Evolutionary conservation across 2,888 invertebrate species (phyloP), one percentile per base, ranked within the genome.

Genomic region (Andrena minutula): DNA sequence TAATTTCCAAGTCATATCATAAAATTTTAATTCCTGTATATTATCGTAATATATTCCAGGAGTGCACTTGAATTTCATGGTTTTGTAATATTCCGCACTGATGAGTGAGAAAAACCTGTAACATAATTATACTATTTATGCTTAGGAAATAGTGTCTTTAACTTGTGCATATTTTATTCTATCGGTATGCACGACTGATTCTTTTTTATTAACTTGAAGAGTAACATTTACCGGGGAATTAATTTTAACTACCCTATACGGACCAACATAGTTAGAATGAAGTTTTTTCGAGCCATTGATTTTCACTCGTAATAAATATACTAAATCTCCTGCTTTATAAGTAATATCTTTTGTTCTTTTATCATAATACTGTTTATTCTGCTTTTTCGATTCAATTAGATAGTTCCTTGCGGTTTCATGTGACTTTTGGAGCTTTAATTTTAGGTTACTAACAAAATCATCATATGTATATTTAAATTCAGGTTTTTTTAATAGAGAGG

Each of bases 221-320:
- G 83, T 83, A n/a, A 78, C 81, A 60, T 89, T 82, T 28, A 82
- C 79, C 78, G 79, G 82, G n/a, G 74, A 81, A 63, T 88, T 82
- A 23, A 89, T 69, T 74, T 81, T 53, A 2, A 77, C 66, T 16
- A 89, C 77, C 63, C 70, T 75, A 63, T 85, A 86, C 2, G 84
- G 83, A 64, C 82, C 83, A 65, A 65, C 8, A 5, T 63, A 63
- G 2, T 41, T 41, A 32, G 23, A 32, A 10, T 35, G 23, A 63
- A 23, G 63, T 41, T 41, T 41, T 20, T 41, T 41, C 8, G 63
- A 63, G 23, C 41, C 63, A 20, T 41, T 35, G 8, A 63, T 63
- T 23, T 41, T 63, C 20, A 6, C 23, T 1, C 63, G 32, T 63
- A 10, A 20, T 63, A 63, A 63, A 23, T 63, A 63, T 41, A 63